Conservation (phyloP, 1,140 invertebrate species). For the Metaphire vulgaris region DNA sequence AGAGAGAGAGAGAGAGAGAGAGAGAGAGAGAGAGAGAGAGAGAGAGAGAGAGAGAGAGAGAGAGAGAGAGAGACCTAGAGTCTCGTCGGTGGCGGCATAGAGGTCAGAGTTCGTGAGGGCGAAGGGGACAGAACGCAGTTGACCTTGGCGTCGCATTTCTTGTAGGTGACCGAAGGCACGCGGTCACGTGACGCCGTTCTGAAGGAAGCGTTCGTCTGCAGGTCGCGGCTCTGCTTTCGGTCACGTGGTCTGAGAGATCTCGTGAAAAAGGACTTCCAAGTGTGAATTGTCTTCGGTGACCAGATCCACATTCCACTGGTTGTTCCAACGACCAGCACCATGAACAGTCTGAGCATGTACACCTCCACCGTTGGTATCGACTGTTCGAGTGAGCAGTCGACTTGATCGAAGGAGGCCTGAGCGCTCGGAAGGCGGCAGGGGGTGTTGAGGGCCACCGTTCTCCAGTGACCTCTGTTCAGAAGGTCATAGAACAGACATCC, state of each 20-base stretch:
- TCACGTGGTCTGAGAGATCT: slow-evolving; percentile 38
- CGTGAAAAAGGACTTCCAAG: slow-evolving; percentile 48
- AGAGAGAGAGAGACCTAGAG: neutral
- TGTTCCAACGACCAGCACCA: slow-evolving; percentile 57
- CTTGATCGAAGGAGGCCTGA: neutral
- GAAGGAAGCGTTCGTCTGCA: slow-evolving; percentile 1
- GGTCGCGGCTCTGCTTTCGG: slow-evolving; percentile 1
- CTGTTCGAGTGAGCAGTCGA: slow-evolving; percentile 41
- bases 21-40: no score
- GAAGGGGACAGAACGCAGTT: neutral
- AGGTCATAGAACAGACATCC: slow-evolving; percentile 88
- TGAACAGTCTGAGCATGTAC: slow-evolving; percentile 62
- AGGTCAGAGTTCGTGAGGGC: neutral
- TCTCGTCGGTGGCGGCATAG: neutral
- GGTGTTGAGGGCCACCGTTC: slow-evolving; percentile 32
- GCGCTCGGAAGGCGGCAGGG: slow-evolving; percentile 29
- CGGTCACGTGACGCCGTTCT: neutral
- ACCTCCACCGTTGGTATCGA: slow-evolving; percentile 52
- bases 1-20: no score
- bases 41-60: no score
- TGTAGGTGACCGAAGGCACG: neutral
- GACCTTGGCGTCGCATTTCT: neutral
- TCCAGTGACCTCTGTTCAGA: slow-evolving; percentile 43
- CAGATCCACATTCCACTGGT: slow-evolving; percentile 55
- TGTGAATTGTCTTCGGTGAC: slow-evolving; percentile 46